Evolutionary conservation across 35 echinoderm and acorn worm species (phyloP).

Genomic region (Ophioderma brevispina): DNA sequence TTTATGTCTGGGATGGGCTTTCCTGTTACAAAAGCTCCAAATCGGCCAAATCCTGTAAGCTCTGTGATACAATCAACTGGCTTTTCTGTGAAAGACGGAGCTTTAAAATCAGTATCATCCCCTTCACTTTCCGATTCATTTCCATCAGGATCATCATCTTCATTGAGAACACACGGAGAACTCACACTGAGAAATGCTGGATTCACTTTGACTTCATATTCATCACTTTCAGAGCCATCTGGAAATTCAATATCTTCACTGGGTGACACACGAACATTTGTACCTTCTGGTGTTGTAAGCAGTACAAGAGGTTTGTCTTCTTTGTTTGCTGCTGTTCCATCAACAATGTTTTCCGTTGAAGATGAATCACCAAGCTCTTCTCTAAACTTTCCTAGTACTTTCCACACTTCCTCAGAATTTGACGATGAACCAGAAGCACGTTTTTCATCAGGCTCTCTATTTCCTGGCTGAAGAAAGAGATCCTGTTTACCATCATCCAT

Average conservation of each 20-base stretch:
- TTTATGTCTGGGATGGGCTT: conserved; percentile 78
- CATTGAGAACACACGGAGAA: neutral
- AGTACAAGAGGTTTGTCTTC: too few relatives aligned
- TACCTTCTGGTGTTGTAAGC: neutral
- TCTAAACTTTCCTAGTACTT: neutral
- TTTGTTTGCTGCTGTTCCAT: neutral
- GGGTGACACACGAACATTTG: neutral
- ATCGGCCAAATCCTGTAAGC: conserved; percentile 18
- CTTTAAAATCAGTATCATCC: too few relatives aligned
- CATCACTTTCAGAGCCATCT: neutral
- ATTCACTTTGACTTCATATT: neutral
- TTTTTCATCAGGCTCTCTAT: neutral
- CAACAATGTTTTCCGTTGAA: neutral
- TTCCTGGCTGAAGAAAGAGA: too few relatives aligned
- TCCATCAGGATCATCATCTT: neutral
- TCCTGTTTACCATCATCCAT: too few relatives aligned
- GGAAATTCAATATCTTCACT: neutral
- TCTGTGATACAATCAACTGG: conserved; percentile 5
- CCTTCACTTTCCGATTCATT: neutral
- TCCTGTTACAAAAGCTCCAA: conserved; percentile 67
- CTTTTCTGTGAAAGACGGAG: neutral
- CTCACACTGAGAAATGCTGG: neutral
- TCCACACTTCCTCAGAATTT: neutral
- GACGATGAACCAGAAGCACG: neutral
- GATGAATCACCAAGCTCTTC: neutral